Evolutionary conservation across 1,140 invertebrate genomes (phyloP), one percentile per base, ranked within the genome.

Genomic region (Penaeus chinensis): DNA sequence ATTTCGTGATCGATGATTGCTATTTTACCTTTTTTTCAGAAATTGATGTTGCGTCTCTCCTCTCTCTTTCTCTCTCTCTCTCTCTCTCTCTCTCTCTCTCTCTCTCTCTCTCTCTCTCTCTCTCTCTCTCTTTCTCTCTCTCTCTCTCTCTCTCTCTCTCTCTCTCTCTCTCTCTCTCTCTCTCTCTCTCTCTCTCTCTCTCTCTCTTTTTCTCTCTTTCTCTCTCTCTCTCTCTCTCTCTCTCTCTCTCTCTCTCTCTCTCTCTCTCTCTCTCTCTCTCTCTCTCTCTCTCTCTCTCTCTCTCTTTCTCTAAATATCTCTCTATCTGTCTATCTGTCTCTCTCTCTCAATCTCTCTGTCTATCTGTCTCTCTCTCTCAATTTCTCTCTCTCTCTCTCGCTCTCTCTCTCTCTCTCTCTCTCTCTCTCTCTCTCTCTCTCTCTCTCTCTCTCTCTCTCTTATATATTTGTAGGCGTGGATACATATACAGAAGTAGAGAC

Each of bases 151-250:
- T 54, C 61, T 62, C 60, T 81, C 60, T 81, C 60, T 61, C 42
- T 81, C 79, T 81, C 79, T 62, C 60, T 81, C 13, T 60, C 77
- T 80, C 77, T 80, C 24, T 81, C 60, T 81, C 42, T 81, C 79
- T 81, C 42, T 54, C 79, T 81, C 60, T 54, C 42, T 61, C 60
- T 62, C n/a, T 3, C 63, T 16, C 7, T 61, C 37, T n/a, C 22
- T 54, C 61, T 62, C 60, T 81, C 60, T 81, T 13, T 61, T 4
- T 81, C 79, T 81, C 79, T 62, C 60, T 81, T 32, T 60, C 77
- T 80, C 77, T 80, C 24, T 81, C 60, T 81, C 42, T 81, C 79
- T 81, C 42, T 54, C 79, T 81, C 60, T 54, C 42, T 61, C 60
- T 3, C 63, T 16, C 7, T 61, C 37, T n/a, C 22, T 54, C 61